A percentile compares a stretch with the other conserved stretches of the same genome.
Conservation (phyloP, 2,797 vertebrate genomes). For the Rachycentron canadum region DNA sequence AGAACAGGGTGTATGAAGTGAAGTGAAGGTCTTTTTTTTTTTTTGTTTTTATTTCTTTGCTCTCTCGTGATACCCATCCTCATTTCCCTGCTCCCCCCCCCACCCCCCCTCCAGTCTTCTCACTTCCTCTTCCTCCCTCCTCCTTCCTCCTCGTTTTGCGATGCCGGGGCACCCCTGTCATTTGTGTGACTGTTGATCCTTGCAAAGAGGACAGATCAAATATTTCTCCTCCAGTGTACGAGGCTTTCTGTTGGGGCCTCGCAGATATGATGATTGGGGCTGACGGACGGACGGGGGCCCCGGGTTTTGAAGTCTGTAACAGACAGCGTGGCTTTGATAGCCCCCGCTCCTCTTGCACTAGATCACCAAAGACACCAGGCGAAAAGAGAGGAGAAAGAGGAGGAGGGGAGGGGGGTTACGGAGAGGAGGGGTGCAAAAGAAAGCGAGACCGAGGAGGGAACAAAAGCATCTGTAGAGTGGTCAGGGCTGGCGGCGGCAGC, state of each 20-base stretch:
- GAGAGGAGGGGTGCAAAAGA: slow-evolving; percentile 52
- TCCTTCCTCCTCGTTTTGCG: slow-evolving; percentile 31
- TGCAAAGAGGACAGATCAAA: slow-evolving; percentile 88
- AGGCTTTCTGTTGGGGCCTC: slow-evolving; percentile 80
- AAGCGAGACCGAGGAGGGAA: slow-evolving; percentile 74
- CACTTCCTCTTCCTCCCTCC: slow-evolving; percentile 50
- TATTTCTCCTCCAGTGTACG: slow-evolving; percentile 84
- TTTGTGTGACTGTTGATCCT: slow-evolving; percentile 86
- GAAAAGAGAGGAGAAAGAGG: slow-evolving; percentile 63
- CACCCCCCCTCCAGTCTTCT: slow-evolving; percentile 44
- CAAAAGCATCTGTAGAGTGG: slow-evolving; percentile 87
- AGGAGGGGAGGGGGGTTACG: slow-evolving; percentile 48
- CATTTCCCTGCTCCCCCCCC: slow-evolving; percentile 37
- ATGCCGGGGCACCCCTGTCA: slow-evolving; percentile 59
- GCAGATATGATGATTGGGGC: slow-evolving; percentile 84
- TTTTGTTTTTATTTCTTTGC: slow-evolving; percentile 22
- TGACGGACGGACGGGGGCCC: slow-evolving; percentile 83
- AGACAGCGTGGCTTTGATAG: slow-evolving; percentile 88
- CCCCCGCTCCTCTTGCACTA: slow-evolving; percentile 74
- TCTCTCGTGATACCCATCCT: slow-evolving; percentile 44
- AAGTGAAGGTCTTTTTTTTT: slow-evolving; percentile 41
- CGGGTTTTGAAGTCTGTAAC: slow-evolving; percentile 87
- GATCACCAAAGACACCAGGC: slow-evolving; percentile 85
- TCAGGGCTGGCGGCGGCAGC: slow-evolving; percentile 79
- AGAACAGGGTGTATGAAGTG: slow-evolving; percentile 33